Base-by-base conservation (phyloP, 2,888 invertebrate genomes). In the Campopleginae sp. region DNA sequence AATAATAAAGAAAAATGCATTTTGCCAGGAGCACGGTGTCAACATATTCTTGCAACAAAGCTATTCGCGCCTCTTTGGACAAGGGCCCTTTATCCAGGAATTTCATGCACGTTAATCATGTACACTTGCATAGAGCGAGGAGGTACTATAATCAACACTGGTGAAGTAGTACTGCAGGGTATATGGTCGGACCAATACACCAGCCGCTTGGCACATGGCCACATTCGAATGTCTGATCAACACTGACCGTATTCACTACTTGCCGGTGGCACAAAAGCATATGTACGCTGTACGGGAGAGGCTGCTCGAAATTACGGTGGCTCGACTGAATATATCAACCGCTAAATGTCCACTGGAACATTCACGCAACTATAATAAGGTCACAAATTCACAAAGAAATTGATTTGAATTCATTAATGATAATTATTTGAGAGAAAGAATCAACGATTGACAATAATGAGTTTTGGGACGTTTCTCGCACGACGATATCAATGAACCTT, bases 181-280 rank as follows among this genome's bases (percentile, higher is more conserved):
- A 31, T 27, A 42, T 77, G 68, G 33, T 42, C 68, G 58, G 66
- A 66, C 33, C 38, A 42, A 38, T 72, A 61, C 54, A 23, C 7
- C 19, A 7, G 6, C 7, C 31, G 17, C 38, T 66, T 77, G 82
- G 80, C 84, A 71, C 44, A 46, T 63, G 2, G 80, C 80, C 84
- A 76, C 75, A 42, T 27, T 46, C 42, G 46, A 19, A 27, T 38
- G 84, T 68, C 84, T 78, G 84, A 84, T 74, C 80, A 72, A 81
- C 72, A 78, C 31, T 74, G 81, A 68, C 84, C 81, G 54, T 77
- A 63, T 80, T 84, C 81, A 84, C 81, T 84, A 23, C 44, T 31
- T 12, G 51, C 38, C 51, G 48, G n/a, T 38, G 2, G 38, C 66
- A 27, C 46, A 51, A 12, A 38, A 46, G 46, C 19, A 31, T 74